Evolutionary conservation across 2,888 invertebrate species (phyloP).

Genomic region (Apodemia duryi): DNA sequence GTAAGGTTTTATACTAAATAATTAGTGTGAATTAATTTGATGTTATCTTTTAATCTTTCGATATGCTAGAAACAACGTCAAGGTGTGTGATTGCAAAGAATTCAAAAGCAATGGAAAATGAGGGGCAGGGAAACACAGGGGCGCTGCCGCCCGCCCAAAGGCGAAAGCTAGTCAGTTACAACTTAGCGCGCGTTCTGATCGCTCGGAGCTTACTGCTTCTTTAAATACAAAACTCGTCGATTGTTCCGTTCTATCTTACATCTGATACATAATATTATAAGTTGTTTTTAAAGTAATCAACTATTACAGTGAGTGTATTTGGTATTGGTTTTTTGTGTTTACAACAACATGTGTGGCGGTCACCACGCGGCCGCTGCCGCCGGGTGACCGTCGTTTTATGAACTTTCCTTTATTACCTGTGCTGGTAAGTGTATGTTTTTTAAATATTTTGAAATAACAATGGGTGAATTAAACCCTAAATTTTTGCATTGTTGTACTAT

Average conservation of each 20-base stretch:
- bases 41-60: constrained; percentile 23
- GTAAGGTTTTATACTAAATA: too few relatives aligned
- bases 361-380: constrained; percentile 52
- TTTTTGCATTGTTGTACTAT: neutral
- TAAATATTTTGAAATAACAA: neutral
- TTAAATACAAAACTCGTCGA: constrained; percentile 42
- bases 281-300: constrained; percentile 6
- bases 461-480: neutral
- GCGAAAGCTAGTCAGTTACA: constrained; percentile 40
- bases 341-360: constrained; percentile 50
- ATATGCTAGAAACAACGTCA: constrained; percentile 30
- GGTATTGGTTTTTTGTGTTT: constrained; percentile 33
- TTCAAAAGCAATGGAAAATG: constrained; percentile 40
- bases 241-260: constrained; percentile 1
- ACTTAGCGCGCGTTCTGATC: constrained; percentile 36
- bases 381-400: constrained; percentile 49
- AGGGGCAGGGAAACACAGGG: constrained; percentile 48
- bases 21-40: neutral
- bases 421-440: constrained; percentile 49
- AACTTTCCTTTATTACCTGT: constrained; percentile 45
- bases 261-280: neutral
- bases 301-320: constrained; percentile 7
- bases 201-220: constrained; percentile 28
- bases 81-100: constrained; percentile 35
- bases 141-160: constrained; percentile 57